Conservation (phyloP, 1,140 invertebrate species). For the Orius laevigatus region DNA sequence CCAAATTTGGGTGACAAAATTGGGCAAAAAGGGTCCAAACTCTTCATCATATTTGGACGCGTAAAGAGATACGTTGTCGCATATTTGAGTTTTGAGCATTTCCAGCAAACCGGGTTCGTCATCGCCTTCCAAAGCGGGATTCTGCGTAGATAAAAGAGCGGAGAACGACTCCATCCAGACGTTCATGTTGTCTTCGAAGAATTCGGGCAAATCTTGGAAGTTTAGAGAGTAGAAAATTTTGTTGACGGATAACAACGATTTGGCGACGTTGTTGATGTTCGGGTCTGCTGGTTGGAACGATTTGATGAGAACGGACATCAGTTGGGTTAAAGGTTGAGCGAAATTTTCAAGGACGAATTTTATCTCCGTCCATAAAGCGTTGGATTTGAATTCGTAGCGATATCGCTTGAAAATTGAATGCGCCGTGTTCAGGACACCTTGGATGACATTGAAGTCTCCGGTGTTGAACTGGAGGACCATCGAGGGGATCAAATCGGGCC, state of each 20-base stretch:
- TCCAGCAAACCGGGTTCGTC: constrained; percentile 83
- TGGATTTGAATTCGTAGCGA: constrained; percentile 88
- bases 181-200: constrained; percentile 94
- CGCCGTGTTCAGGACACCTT: constrained; percentile 84
- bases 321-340: constrained; percentile 80
- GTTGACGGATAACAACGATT: constrained; percentile 57
- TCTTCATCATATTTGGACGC: constrained; percentile 97
- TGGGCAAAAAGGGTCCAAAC: constrained; percentile 70
- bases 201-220: constrained; percentile 92
- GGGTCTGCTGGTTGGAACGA: too few relatives aligned
- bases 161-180: constrained; percentile 88
- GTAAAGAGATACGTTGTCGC: constrained; percentile 87
- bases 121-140: constrained; percentile 41
- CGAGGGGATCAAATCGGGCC: constrained; percentile 75
- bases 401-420: constrained; percentile 95
- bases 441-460: constrained; percentile 87
- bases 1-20: constrained; percentile 89
- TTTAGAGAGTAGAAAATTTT: constrained; percentile 96
- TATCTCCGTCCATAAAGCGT: constrained; percentile 88
- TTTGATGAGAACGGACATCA: constrained; percentile 49
- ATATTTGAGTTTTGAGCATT: constrained; percentile 84
- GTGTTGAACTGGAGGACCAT: constrained; percentile 85
- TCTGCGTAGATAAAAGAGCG: constrained; percentile 53
- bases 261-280: too few relatives aligned
- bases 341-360: constrained; percentile 90